Conservation (phyloP, 2,888 invertebrate species). For the Agrilus biguttatus region DNA sequence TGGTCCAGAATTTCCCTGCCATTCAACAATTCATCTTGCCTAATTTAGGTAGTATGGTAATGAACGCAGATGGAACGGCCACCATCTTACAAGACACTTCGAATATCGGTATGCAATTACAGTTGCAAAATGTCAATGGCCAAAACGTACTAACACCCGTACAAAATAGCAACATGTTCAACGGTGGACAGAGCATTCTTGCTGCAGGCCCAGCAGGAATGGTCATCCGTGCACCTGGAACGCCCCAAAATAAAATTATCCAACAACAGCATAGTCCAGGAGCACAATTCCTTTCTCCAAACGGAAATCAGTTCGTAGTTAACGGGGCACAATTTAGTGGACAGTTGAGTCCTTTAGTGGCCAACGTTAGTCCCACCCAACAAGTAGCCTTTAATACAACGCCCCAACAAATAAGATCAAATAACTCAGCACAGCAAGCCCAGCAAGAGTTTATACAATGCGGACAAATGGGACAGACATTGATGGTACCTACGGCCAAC, state of each 20-base stretch:
- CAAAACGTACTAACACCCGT: slow-evolving; percentile 63
- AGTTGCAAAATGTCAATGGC: slow-evolving; percentile 67
- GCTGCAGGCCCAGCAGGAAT: slow-evolving; percentile 57
- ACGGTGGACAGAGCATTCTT: slow-evolving; percentile 49
- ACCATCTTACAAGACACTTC: slow-evolving; percentile 57
- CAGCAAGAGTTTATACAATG: slow-evolving; percentile 61
- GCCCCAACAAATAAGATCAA: slow-evolving; percentile 33
- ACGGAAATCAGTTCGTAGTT: slow-evolving; percentile 58
- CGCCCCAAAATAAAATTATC: slow-evolving; percentile 55
- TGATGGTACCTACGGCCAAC: slow-evolving; percentile 52
- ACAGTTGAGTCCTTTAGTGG: slow-evolving; percentile 64
- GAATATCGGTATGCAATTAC: slow-evolving; percentile 56
- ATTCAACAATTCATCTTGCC: slow-evolving; percentile 76
- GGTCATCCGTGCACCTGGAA: slow-evolving; percentile 58
- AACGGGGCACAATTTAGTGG: slow-evolving; percentile 59
- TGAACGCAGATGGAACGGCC: slow-evolving; percentile 59
- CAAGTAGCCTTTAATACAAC: slow-evolving; percentile 47
- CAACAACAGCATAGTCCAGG: slow-evolving; percentile 51
- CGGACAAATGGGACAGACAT: slow-evolving; percentile 51
- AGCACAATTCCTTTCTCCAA: slow-evolving; percentile 60
- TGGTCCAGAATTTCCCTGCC: slow-evolving; percentile 61
- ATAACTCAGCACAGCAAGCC: slow-evolving; percentile 31
- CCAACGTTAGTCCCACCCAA: slow-evolving; percentile 56
- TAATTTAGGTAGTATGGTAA: slow-evolving; percentile 65
- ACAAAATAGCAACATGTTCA: slow-evolving; percentile 49